Percentiles rank a stretch among this genome's conserved stretches.
These are phyloP conservation scores for Drosophila nr. perissopoda DNA, from an alignment of 2,888 invertebrate genomes.

Conservation along the genomic window DNA sequence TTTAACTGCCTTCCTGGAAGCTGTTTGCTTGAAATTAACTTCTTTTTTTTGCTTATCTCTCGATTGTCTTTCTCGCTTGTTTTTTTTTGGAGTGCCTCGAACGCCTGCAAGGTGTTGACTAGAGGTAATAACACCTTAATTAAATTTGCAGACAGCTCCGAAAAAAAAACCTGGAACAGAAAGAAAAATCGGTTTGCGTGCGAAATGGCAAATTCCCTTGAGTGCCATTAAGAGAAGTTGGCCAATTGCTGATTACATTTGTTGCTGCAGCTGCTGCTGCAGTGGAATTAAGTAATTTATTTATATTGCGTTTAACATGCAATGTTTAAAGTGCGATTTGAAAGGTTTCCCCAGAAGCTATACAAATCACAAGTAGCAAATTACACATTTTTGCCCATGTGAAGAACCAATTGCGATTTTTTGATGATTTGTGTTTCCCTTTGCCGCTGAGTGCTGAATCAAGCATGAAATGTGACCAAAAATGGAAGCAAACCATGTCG, in stretches of 20 bases:
- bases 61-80: not conserved
- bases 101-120: slow-evolving; percentile 77
- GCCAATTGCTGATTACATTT: slow-evolving; percentile 67
- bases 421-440: slow-evolving; percentile 1
- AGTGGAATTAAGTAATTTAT: slow-evolving; percentile 57
- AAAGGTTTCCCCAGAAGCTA: slow-evolving; percentile 24
- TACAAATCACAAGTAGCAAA: slow-evolving; percentile 26
- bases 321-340: slow-evolving; percentile 22
- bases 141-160: slow-evolving; percentile 68
- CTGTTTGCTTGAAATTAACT: slow-evolving; percentile 58
- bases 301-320: slow-evolving; percentile 65
- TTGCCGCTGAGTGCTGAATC: slow-evolving; percentile 35
- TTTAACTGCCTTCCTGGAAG: slow-evolving; percentile 63
- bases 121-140: slow-evolving; percentile 74
- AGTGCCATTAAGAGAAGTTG: slow-evolving; percentile 56
- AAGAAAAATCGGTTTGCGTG: slow-evolving; percentile 22
- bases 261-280: slow-evolving; percentile 29
- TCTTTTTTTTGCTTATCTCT: slow-evolving; percentile 20
- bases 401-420: not conserved
- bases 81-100: slow-evolving; percentile 12
- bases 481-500: slow-evolving; percentile 3
- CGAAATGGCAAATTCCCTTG: slow-evolving; percentile 40
- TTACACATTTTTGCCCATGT: not conserved
- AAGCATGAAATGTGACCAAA: slow-evolving; percentile 64
- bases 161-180: not conserved